Evolutionary conservation across 2,797 vertebrate species (phyloP).

Genomic region (Clarias fuscus): DNA sequence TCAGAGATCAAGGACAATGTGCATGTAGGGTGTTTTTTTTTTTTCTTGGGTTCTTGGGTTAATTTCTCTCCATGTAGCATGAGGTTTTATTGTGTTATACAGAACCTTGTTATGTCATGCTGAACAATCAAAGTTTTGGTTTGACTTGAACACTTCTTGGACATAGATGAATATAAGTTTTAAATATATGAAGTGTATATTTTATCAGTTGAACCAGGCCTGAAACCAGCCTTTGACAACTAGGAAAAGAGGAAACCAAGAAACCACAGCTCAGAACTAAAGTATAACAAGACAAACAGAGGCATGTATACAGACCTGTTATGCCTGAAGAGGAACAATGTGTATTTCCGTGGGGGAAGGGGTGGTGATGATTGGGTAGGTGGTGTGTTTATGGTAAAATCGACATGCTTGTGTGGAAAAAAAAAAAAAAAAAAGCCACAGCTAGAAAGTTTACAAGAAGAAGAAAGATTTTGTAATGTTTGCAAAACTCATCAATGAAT

Average conservation of each 20-base stretch:
- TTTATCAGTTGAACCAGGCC: background rate
- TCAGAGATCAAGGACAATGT: no score
- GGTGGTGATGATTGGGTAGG: background rate
- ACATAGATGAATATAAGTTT: no score
- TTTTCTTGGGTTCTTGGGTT: no score
- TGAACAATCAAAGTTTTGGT: no score
- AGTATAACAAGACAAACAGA: background rate
- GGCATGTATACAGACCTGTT: background rate
- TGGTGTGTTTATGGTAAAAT: background rate
- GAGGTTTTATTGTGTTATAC: no score
- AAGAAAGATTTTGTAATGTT: background rate
- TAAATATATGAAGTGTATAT: background rate
- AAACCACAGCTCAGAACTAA: background rate
- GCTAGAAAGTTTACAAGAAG: background rate
- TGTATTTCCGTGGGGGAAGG: background rate
- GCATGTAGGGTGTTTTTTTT: no score
- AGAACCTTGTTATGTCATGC: no score
- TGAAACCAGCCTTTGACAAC: background rate
- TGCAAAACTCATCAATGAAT: background rate
- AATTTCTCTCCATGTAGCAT: no score
- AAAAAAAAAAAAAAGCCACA: background rate
- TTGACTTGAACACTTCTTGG: no score
- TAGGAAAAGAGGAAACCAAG: constrained; percentile 1
- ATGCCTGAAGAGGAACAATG: background rate
- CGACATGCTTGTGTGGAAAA: background rate